phyloP scores from a whole-genome alignment of 2,113 vertebrate genomes.

The Miniopterus natalensis region DNA sequence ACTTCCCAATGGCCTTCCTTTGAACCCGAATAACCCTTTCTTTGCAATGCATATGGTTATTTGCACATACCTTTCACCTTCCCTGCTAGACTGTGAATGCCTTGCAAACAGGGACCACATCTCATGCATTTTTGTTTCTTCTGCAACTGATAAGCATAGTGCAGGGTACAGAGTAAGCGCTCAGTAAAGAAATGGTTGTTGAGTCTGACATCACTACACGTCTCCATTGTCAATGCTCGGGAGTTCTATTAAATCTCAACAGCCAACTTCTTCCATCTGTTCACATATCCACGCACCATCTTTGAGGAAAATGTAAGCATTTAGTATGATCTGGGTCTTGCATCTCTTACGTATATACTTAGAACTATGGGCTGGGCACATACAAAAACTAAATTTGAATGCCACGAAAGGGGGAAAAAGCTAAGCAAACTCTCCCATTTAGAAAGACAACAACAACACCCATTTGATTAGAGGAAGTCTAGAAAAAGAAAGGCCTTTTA shows the following conservation, averaged over 20 bases:
- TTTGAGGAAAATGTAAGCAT: not conserved
- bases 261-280: not conserved
- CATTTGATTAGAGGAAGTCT: conserved; percentile 52
- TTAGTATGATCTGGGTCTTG: not conserved
- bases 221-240: no score
- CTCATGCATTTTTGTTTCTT: not conserved
- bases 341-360: not conserved
- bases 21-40: not conserved
- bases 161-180: not conserved
- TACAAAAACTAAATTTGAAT: conserved; percentile 31
- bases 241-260: not conserved
- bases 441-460: conserved; percentile 54
- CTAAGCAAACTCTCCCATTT: conserved; percentile 33
- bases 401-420: conserved; percentile 5
- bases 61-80: not conserved
- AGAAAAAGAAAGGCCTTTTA: conserved; percentile 54
- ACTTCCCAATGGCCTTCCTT: not conserved
- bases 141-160: not conserved
- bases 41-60: not conserved
- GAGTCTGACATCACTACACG: not conserved
- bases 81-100: not conserved
- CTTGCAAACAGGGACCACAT: not conserved
- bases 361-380: not conserved
- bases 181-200: not conserved
- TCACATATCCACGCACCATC: not conserved